These are phyloP conservation scores for Hoplodrina ambigua DNA, from an alignment of 2,888 invertebrate species.

Conservation along the genomic window DNA sequence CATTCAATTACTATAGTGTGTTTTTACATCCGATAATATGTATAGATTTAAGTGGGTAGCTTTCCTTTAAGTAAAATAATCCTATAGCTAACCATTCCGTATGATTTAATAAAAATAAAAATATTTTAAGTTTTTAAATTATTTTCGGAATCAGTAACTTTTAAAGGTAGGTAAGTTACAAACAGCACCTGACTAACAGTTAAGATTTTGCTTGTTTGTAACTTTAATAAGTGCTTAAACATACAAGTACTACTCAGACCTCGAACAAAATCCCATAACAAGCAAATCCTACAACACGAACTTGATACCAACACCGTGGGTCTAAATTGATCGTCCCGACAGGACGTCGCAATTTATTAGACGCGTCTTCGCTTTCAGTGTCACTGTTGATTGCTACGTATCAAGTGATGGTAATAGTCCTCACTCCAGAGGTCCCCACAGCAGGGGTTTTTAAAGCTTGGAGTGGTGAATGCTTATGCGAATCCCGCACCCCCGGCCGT, in stretches of 20 bases:
- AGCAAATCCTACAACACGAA: conserved; percentile 46
- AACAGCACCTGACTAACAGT: too few relatives aligned
- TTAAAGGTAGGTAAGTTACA: not conserved
- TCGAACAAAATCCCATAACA: conserved; percentile 33
- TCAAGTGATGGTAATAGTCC: conserved; percentile 42
- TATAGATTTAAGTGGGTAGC: too few relatives aligned
- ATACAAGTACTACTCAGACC: not conserved
- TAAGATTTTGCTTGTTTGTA: not conserved
- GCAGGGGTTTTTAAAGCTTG: too few relatives aligned
- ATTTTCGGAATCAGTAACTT: not conserved
- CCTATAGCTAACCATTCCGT: too few relatives aligned
- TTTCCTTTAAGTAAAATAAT: too few relatives aligned
- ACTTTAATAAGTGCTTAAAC: not conserved
- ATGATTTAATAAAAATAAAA: too few relatives aligned
- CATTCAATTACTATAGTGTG: too few relatives aligned
- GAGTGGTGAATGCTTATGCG: too few relatives aligned
- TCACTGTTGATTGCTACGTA: conserved; percentile 65
- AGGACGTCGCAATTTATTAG: conserved; percentile 74
- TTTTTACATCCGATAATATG: too few relatives aligned
- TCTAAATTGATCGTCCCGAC: conserved; percentile 67
- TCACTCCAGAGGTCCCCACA: conserved; percentile 12
- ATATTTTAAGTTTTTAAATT: too few relatives aligned
- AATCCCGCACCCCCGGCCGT: too few relatives aligned
- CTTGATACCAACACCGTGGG: conserved; percentile 48
- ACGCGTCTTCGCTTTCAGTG: conserved; percentile 69